Evolutionary conservation across 2,888 invertebrate genomes (phyloP).

Genomic region (Tenodera sinensis): DNA sequence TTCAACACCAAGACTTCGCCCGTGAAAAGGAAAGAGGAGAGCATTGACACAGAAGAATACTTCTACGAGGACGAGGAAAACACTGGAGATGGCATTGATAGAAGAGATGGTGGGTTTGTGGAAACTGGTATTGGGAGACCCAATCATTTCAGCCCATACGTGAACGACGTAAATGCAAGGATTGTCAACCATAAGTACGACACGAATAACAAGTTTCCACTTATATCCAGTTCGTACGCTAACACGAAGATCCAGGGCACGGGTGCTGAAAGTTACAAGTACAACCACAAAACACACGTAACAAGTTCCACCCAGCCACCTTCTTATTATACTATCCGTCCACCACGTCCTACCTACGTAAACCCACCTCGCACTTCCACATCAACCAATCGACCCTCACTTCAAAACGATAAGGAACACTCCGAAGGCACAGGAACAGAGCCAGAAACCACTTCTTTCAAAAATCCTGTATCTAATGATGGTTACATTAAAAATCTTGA

Average conservation of each 20-base stretch:
- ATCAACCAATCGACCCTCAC: neutral
- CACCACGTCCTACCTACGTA: constrained; percentile 24
- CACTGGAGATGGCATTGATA: constrained; percentile 38
- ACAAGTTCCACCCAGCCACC: constrained; percentile 32
- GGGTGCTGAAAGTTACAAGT: constrained; percentile 21
- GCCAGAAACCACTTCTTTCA: neutral
- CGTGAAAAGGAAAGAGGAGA: neutral
- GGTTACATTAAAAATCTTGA: no score
- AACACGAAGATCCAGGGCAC: constrained; percentile 66
- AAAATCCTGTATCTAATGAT: neutral
- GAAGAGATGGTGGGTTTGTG: constrained; percentile 45
- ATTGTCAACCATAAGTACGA: constrained; percentile 11
- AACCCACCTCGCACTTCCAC: neutral
- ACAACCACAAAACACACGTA: constrained; percentile 11
- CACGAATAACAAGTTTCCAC: constrained; percentile 53
- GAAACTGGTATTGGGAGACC: constrained; percentile 42
- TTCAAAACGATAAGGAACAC: neutral
- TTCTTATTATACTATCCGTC: constrained; percentile 33
- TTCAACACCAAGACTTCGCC: constrained; percentile 53
- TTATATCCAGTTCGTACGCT: constrained; percentile 69
- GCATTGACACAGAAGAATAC: constrained; percentile 36
- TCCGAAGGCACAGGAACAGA: neutral
- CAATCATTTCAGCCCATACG: constrained; percentile 54
- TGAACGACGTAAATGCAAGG: constrained; percentile 24
- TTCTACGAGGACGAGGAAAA: constrained; percentile 38